These are phyloP conservation scores for Embiotoca jacksoni DNA, from an alignment of 2,113 vertebrate genomes.

Conservation along the genomic window DNA sequence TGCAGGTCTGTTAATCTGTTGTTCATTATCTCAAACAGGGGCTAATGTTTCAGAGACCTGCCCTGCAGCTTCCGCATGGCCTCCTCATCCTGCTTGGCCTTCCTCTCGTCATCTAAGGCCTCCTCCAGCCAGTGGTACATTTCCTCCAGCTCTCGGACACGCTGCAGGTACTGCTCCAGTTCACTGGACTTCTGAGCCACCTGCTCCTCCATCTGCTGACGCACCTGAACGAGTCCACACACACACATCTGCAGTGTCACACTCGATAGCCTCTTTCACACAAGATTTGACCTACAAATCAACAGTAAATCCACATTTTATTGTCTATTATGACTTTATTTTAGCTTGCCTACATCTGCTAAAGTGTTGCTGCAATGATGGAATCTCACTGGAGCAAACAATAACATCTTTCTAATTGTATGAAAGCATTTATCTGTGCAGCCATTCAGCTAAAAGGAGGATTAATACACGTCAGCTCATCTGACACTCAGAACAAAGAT, in stretches of 20 bases:
- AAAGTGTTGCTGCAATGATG: not conserved
- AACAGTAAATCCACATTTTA: not conserved
- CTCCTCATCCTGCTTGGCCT: constrained; percentile 95
- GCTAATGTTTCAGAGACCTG: constrained; percentile 81
- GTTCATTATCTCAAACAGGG: not conserved
- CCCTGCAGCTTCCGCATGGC: constrained; percentile 90
- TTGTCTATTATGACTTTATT: not conserved
- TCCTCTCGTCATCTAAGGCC: constrained; percentile 92
- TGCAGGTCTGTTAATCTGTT: not conserved
- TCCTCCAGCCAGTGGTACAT: constrained; percentile 94
- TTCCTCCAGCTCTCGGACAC: constrained; percentile 92
- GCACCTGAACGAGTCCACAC: constrained; percentile 84
- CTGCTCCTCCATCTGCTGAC: constrained; percentile 95
- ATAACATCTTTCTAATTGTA: not conserved
- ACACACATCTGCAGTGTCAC: not conserved
- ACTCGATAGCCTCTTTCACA: constrained; percentile 1
- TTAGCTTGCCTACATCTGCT: not conserved
- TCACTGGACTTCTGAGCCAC: constrained; percentile 96
- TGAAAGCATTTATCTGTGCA: constrained; percentile 5
- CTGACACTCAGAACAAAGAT: constrained; percentile 13
- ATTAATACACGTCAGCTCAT: constrained; percentile 12
- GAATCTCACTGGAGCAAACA: not conserved
- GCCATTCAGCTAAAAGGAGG: not conserved
- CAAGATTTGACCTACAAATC: not conserved
- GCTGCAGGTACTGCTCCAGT: constrained; percentile 93